Evolutionary conservation across 2,113 vertebrate genomes (phyloP), one percentile per base, ranked within the genome.

Genomic region (Macrotis lagotis): DNA sequence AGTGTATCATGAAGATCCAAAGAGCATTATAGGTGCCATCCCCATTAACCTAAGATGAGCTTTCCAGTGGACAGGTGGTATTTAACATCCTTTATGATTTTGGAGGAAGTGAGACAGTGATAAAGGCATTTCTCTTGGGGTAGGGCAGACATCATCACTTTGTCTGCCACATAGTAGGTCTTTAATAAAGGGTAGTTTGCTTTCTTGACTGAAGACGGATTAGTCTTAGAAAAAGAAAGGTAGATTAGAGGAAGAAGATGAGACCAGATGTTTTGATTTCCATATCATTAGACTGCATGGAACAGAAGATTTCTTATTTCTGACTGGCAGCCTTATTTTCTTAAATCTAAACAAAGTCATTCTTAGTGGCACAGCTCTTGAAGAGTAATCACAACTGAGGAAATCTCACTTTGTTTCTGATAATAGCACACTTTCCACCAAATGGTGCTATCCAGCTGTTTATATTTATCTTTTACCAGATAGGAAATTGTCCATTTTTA

Each of bases 391-490:
- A 25, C 47, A 90, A 49, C 89, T 66, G 83, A n/a, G 51, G 51
- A 92, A 66, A 92, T 51, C 51, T 28, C 10, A 93, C 53, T 48
- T 50, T 31, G 8, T 89, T 93, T 93, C n/a, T 48, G 25, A n/a
- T 28, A 48, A 51, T 89, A 92, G 91, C 88, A 89, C 48, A 48
- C 91, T 94, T 93, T 90, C 89, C 83, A 92, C 50, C 16, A 50
- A 90, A 14, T 88, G 89, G 92, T 91, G 66, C 51, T 12, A 50
- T 5, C 37, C 90, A 91, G 83, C 47, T 22, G 90, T 90, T 88
- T 92, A 22, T 53, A 51, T 94, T 88, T 91, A 83, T 96, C 44
- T 49, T n/a, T 95, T 74, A 92, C 50, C 92, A 52, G 91, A 48
- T 49, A 93, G 25, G 48, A 0, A 47, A 88, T n/a, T 16, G 50